A percentile compares a stretch with the other conserved stretches of the same genome.
Conservation (phyloP, 2,113 vertebrate genomes). For the Catharus bicknelli region DNA sequence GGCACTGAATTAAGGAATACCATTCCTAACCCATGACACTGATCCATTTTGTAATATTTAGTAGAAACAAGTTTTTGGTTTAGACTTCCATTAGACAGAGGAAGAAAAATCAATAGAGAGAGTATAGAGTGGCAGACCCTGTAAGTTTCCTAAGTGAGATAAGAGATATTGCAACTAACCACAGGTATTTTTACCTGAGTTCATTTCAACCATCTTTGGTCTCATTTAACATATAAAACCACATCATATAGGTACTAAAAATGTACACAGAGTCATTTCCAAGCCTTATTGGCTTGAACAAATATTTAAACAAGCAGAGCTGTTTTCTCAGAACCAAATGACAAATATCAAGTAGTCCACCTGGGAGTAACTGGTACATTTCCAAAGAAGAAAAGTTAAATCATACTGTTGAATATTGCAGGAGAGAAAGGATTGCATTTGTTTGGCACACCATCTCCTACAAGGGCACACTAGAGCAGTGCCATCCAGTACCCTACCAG, state of each 20-base stretch:
- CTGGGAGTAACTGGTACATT: neutral
- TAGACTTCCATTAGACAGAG: neutral
- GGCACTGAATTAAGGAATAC: neutral
- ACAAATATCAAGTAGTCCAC: neutral
- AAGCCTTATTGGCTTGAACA: neutral
- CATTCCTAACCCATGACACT: neutral
- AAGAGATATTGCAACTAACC: neutral
- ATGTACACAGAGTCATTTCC: neutral
- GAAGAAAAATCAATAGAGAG: neutral
- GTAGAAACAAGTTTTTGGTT: neutral
- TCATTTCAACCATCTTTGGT: neutral
- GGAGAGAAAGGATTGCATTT: neutral
- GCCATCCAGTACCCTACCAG: neutral
- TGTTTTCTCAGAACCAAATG: neutral
- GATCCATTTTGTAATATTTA: neutral
- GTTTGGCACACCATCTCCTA: neutral
- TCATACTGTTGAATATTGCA: neutral
- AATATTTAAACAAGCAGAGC: neutral
- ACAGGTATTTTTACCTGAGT: neutral
- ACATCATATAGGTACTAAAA: neutral
- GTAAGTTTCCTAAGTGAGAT: neutral
- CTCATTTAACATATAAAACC: neutral
- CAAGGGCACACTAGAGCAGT: accelerated
- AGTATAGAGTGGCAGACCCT: neutral
- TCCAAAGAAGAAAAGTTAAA: neutral